These are phyloP conservation scores for Pseudomugil tenellus DNA, from an alignment of 2,797 vertebrate genomes.

Conservation along the genomic window DNA sequence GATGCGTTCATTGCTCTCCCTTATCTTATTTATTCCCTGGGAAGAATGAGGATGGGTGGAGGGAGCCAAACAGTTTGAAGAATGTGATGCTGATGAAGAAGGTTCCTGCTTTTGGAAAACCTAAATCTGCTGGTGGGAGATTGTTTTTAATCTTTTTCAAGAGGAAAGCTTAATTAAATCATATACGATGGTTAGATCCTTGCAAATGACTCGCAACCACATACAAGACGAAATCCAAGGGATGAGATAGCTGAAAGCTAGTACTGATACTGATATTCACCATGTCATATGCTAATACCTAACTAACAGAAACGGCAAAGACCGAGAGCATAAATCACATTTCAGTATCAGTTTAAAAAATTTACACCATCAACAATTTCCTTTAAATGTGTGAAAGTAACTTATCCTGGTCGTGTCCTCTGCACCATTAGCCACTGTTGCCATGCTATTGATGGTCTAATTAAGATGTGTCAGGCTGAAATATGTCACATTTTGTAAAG, in stretches of 20 bases:
- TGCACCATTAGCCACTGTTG: conserved; percentile 78
- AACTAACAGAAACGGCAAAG: conserved; percentile 1
- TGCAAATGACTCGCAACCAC: conserved; percentile 12
- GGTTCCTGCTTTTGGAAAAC: conserved; percentile 36
- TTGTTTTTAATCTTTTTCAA: conserved; percentile 36
- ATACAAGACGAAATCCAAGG: conserved; percentile 23
- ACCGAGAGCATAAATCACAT: conserved; percentile 17
- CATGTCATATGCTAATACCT: not conserved
- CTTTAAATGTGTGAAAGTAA: conserved; percentile 56
- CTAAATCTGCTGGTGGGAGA: conserved; percentile 31
- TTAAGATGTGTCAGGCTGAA: conserved; percentile 82
- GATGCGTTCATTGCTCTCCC: conserved; percentile 79
- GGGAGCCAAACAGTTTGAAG: conserved; percentile 55
- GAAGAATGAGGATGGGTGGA: conserved; percentile 35
- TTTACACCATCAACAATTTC: conserved; percentile 8
- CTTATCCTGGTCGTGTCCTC: conserved; percentile 67
- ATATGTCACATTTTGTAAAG: conserved; percentile 76
- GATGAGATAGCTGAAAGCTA: conserved; percentile 14
- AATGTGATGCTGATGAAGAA: conserved; percentile 63
- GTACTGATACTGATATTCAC: conserved; percentile 16
- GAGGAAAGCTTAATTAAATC: conserved; percentile 54
- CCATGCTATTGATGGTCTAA: conserved; percentile 81
- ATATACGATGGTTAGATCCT: conserved; percentile 27
- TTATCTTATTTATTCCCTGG: conserved; percentile 82
- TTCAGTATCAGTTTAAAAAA: conserved; percentile 7